Base-by-base conservation (phyloP, 2,797 vertebrate genomes). In the Sebastes matsubarae region DNA sequence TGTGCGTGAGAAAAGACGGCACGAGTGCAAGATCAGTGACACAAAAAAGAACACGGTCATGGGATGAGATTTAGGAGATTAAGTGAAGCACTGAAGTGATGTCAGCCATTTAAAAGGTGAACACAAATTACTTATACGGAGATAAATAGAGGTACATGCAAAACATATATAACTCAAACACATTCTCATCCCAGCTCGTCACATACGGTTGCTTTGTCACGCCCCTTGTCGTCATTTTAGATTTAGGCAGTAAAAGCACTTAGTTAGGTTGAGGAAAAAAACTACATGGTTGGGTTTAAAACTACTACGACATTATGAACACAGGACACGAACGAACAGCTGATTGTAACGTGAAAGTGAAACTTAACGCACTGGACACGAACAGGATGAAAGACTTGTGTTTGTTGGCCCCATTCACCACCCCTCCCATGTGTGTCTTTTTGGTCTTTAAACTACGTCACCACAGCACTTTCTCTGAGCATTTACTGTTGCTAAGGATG, bases 51-150 rank as follows among this genome's bases (percentile, higher is more conserved):
- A 25, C 4, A 34, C 63, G 81, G 70, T 93, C 91, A 93, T 79
- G 76, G 66, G 87, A 90, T 68, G 57, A 78, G 80, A 79, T 87
- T 83, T 68, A 82, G 22, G 59, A 79, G 83, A 89, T 88, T 88
- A 89, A 50, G 60, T 46, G 63, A 85, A 65, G 34, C 77, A 46
- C 25, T 89, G 68, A 77, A 78, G 54, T 64, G 72, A 22, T 25
- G 69, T 50, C 61, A 73, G 60, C 25, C 38, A 78, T 27, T 67
- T 82, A 79, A 83, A 79, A 73, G 36, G 57, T 69, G 34, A 84
- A 79, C 61, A 74, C 36, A 74, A 77, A 72, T 67, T 54, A 67
- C 50, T 54, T 3, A 77, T 50, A 27, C 42, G 1, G 6, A 77
- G 65, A 84, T 38, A 71, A 63, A 68, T 8, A 66, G 20, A 83